Evolutionary conservation across 2,113 vertebrate genomes (phyloP), one percentile per base, ranked within the genome.

Genomic region (Paratilapia polleni): DNA sequence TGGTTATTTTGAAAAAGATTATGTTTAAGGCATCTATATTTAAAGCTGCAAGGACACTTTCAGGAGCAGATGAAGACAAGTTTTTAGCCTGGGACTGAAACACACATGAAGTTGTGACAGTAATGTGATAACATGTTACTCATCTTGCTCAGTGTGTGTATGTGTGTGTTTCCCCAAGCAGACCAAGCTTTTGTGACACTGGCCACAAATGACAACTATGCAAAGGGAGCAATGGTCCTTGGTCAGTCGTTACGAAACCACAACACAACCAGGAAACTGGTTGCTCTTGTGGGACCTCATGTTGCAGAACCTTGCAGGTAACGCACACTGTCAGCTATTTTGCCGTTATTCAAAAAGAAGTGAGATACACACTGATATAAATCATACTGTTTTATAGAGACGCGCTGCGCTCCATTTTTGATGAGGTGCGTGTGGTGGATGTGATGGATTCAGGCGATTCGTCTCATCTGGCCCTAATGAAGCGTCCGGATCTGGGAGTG

Each of bases 141-240:
- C 13, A 38, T 4, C 14, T 64, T 14, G 4, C 31, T 78, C 20
- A 22, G 24, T 68, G 89, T 19, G 24, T n/a, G 1, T 79, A 86
- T 77, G 22, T 61, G 20, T 56, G 12, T 62, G 20, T 47, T 63
- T 80, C 80, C 49, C 79, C 73, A 87, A 91, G 60, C 96, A 99
- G 98, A 98, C 92, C 96, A 99, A 94, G 98, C 98, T 88, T 99
- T 98, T 93, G 98, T 99, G 93, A 99, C 98, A 9, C 88, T 99
- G 91, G 97, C 97, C 78, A 99, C 98, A 80, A 99, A 97, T 1
- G 97, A 99, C 92, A 95, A 91, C 82, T 99, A 99, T 36, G 97
- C 97, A 83, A 98, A 97, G 93, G 98, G 98, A 89, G 98, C 98
- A 0, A 94, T 99, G 93, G 98, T 99, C 77, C 96, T 99, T 11